A percentile compares a stretch with the other conserved stretches of the same genome.
Evolutionary conservation across 2,797 vertebrate genomes (phyloP).

Genomic region (Pelochelys cantorii): DNA sequence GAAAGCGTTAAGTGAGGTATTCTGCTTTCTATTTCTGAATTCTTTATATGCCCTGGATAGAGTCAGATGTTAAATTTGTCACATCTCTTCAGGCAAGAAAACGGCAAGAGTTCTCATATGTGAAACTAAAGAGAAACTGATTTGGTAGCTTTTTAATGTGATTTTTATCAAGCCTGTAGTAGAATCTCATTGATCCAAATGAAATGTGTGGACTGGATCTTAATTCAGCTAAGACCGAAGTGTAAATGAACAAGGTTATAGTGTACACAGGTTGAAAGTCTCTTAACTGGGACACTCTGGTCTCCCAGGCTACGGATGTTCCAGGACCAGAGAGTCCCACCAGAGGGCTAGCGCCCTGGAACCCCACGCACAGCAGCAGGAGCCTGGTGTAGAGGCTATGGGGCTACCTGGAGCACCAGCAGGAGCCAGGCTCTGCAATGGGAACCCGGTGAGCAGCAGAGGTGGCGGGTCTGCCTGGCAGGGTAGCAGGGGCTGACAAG

Average conservation of each 20-base stretch:
- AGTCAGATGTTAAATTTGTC: background rate
- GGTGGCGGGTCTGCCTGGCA: too few species aligned
- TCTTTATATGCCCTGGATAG: background rate
- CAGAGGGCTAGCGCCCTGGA: too few species aligned
- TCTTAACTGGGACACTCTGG: too few species aligned
- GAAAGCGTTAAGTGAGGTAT: background rate
- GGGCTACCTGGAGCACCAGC: too few species aligned
- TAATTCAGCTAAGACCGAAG: background rate
- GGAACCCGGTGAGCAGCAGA: too few species aligned
- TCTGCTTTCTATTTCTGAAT: background rate
- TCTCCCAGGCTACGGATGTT: too few species aligned
- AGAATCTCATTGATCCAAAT: background rate
- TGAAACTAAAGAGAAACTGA: background rate
- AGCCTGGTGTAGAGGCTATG: too few species aligned
- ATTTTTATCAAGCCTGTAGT: background rate
- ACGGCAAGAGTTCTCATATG: background rate
- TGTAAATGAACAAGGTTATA: accelerated
- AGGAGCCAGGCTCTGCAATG: too few species aligned
- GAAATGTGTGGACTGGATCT: background rate
- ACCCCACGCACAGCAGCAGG: too few species aligned
- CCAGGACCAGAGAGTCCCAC: too few species aligned
- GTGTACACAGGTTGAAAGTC: too few species aligned
- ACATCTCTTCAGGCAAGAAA: background rate
- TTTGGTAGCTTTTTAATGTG: background rate
- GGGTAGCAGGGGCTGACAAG: too few species aligned